Base-by-base conservation (phyloP, 2,113 vertebrate genomes). In the Smithornis capensis region DNA sequence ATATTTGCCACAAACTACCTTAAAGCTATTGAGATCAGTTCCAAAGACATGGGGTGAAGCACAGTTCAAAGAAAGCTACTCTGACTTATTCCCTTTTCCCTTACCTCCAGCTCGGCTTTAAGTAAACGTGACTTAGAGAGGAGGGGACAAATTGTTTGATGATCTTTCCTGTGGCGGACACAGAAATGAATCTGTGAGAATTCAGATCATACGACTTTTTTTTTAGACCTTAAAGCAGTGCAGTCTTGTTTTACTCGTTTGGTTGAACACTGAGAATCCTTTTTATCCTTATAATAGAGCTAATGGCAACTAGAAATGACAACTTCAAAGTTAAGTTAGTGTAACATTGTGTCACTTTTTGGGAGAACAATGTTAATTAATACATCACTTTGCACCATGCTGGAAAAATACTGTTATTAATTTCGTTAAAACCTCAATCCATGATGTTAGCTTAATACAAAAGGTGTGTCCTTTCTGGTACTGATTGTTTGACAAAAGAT, bases 381-480 rank as follows among this genome's bases (percentile, higher is more conserved):
- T 76, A 95, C 82, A 95, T 96, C 95, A 96, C 55, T 91, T 89
- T 68, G 50, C 71, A 79, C 55, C 68, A 59, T 64, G 60, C 60
- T 85, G 83, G 42, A 90, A 92, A 94, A 95, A 78, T 67, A 95
- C 50, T 70, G 47, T 45, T 93, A 95, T 89, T 94, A 92, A 86
- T 95, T 91, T 94, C 77, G 93, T 93, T 92, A 90, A 96, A 97
- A 89, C 12, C 23, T 87, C 38, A 19, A 93, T 93, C 49, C 28
- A 50, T 35, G 44, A 59, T 64, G 55, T 76, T 95, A 82, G 47
- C 60, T 92, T 95, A 96, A 96, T 95, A 80, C 28, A 86, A 95
- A 97, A 96, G 94, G 42, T 96, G 59, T 96, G 76, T 94, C 93
- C 81, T 95, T 95, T 94, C 89, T 89, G 57, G 53, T 93, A 84